phyloP scores from a whole-genome alignment of 2,888 invertebrate species.

The Nemurella pictetii region DNA sequence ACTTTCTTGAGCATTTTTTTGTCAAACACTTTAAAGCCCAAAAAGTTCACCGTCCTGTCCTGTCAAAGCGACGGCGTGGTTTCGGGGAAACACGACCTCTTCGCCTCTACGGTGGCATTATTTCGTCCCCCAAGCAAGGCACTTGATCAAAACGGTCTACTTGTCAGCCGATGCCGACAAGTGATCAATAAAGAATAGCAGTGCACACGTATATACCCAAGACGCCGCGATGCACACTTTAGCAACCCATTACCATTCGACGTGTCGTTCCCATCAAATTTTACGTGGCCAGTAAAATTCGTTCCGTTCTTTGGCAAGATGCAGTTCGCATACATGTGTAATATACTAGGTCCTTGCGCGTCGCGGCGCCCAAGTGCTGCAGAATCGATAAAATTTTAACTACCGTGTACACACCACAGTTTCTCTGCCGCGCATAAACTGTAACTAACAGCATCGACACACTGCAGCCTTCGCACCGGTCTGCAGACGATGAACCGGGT shows the following conservation, averaged over 20 bases:
- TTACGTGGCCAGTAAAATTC: background rate
- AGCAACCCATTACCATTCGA: background rate
- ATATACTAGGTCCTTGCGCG: background rate
- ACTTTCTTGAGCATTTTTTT: background rate
- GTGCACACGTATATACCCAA: background rate
- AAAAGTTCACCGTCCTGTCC: background rate
- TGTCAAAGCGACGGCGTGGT: too few relatives aligned
- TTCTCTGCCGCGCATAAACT: background rate
- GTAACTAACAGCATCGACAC: background rate
- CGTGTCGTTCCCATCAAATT: background rate
- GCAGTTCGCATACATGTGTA: background rate
- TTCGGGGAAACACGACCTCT: background rate
- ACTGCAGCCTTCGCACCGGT: background rate
- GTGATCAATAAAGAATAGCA: background rate
- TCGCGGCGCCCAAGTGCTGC: background rate
- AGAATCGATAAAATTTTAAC: background rate
- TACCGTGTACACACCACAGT: background rate
- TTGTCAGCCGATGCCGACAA: background rate
- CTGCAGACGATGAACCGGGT: background rate
- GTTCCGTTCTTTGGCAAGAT: background rate
- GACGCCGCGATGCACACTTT: background rate
- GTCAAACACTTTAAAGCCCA: background rate
- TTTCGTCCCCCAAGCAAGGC: background rate
- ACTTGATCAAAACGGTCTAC: background rate
- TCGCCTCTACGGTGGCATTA: background rate